A percentile compares a stretch with the other conserved stretches of the same genome.
phyloP scores from a whole-genome alignment of 2,113 vertebrate species.

The Lophius piscatorius region DNA sequence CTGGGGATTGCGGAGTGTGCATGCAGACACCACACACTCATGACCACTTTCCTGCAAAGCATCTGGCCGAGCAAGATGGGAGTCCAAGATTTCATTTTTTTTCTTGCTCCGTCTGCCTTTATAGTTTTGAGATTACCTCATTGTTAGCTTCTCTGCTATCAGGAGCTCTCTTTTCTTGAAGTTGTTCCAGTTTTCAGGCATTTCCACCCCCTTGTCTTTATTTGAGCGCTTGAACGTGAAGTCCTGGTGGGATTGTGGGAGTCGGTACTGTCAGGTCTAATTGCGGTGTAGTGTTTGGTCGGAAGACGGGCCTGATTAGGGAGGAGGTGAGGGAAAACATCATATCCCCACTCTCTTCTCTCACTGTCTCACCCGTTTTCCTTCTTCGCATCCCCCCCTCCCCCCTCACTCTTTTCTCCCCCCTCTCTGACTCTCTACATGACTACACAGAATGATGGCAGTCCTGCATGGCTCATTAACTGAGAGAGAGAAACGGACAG shows the following conservation, averaged over 20 bases:
- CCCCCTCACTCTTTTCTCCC: constrained; percentile 46
- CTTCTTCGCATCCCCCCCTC: constrained; percentile 2
- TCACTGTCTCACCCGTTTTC: constrained; percentile 51
- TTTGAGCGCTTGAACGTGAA: constrained; percentile 64
- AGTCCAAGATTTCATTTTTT: constrained; percentile 1
- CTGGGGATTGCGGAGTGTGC: constrained; percentile 40
- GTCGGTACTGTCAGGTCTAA: constrained; percentile 92
- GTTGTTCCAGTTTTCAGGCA: constrained; percentile 48
- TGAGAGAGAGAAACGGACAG: constrained; percentile 53
- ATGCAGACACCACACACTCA: constrained; percentile 33
- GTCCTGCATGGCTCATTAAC: constrained; percentile 67
- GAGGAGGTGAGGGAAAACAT: constrained; percentile 91
- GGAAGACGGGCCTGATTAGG: constrained; percentile 92
- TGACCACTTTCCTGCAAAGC: constrained; percentile 51
- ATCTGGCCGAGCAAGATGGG: constrained; percentile 50
- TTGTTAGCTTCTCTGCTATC: constrained; percentile 25
- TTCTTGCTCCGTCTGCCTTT: constrained; percentile 22
- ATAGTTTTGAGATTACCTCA: constrained; percentile 28
- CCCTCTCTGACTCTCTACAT: constrained; percentile 49
- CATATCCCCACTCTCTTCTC: constrained; percentile 79
- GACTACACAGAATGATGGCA: constrained; percentile 60
- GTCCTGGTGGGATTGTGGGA: constrained; percentile 70
- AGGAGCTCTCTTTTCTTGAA: constrained; percentile 45
- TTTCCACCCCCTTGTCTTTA: constrained; percentile 51
- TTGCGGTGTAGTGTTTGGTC: constrained; percentile 91